Base-by-base conservation (phyloP, 2,888 invertebrate species). In the Oscheius sp. region DNA sequence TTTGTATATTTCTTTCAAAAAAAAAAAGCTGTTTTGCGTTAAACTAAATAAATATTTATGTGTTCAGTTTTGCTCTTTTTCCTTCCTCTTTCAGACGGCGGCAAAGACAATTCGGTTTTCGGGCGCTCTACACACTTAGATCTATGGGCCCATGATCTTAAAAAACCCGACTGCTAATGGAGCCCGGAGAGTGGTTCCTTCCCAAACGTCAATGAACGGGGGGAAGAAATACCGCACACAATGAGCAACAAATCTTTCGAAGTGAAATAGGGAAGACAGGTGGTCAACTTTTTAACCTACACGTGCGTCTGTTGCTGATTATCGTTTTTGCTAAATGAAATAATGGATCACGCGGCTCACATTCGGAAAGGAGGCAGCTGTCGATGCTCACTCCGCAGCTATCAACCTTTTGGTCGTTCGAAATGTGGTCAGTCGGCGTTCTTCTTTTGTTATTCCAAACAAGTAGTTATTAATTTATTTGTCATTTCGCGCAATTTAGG, bases 1-100 rank as follows among this genome's bases (percentile, higher is more conserved):
- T n/a, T 20, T 54, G 54, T 54, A 54, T 54, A 54, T 54, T 54
- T 14, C n/a, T n/a, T 32, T 32, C 54, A 54, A 54, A 32, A 33
- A 33, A 47, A 47, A 20, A 22, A 54, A 54, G 20, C 32, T 33
- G 50, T 50, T 28, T n/a, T 24, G 24, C 54, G 32, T 32, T 54
- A 33, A 44, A 44, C 28, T 59, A 59, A 57, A 57, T 57, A 57
- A 59, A 59, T 59, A 59, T 59, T 59, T 59, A 59, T 59, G 44
- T 59, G 59, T 59, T 54, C n/a, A 20, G 8, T 51, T 17, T 32
- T 9, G n/a, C 6, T 56, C 22, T 3, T 54, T 24, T 2, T 54
- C 54, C 17, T 54, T 6, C 33, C 54, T 57, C 24, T 38, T 38
- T 41, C 12, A n/a, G 28, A 9, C 49, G 30, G 30, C n/a, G 51